Evolutionary conservation across 2,113 vertebrate genomes (phyloP), one percentile per base, ranked within the genome.

Genomic region (Phodopus roborovskii): DNA sequence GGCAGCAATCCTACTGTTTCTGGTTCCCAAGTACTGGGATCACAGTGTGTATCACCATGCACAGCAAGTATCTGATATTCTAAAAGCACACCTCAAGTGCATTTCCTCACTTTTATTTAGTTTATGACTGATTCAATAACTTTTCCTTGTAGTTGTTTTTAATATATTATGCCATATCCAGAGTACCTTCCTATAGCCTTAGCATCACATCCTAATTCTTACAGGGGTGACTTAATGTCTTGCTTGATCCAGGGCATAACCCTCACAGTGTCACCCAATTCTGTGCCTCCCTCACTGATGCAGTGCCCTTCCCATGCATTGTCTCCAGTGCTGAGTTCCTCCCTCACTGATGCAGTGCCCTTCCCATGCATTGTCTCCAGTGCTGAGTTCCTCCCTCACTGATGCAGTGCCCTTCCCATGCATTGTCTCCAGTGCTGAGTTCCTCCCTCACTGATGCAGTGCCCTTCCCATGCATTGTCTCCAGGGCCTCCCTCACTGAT

Each of bases 101-200:
- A 24, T 53, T 97, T 89, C n/a, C 22, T 71, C 62, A 1, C 90
- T 93, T 62, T 33, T 92, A n/a, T 93, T 13, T 90, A 90, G 83
- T 39, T 96, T 96, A 62, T 84, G 75, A 68, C 28, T 66, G 64
- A 24, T 89, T 11, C 6, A 89, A 4, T 85, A 36, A 7, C 30
- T 88, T 90, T 96, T 77, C 30, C 58, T 45, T 77, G 1, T 79
- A 53, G 20, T 50, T 94, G 42, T 48, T 28, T 85, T 48, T 42
- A 58, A 42, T 13, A 36, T 73, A 74, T 79, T 62, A 33, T 90
- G 48, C 68, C 39, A 88, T 0, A 64, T 96, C 33, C 50, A 62
- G 56, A 62, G 77, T 91, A 64, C 24, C 71, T 79, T 85, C 30
- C 30, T n/a, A 15, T 48, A 93, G 28, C n/a, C 45, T 85, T 91